Conservation (phyloP, 2,888 invertebrate species). For the Xanthorhoe designata region DNA sequence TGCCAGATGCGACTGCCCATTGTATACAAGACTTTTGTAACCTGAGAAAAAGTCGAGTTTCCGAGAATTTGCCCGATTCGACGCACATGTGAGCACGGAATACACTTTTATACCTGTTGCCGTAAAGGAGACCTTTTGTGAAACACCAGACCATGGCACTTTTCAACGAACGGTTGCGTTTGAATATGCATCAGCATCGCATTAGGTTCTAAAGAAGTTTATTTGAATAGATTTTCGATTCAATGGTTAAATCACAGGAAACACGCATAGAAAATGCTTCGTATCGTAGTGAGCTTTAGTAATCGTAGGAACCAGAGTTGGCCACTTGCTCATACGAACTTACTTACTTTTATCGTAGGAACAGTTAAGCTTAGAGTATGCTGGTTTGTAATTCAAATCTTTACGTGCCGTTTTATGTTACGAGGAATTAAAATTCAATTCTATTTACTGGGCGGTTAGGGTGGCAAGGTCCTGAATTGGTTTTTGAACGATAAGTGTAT, state of each 20-base stretch:
- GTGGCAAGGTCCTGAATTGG: conserved; percentile 1
- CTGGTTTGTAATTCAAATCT: conserved; percentile 30
- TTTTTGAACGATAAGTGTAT: neutral
- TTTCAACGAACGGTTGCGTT: conserved; percentile 18
- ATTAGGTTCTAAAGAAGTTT: conserved; percentile 18
- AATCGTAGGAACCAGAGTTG: conserved; percentile 17
- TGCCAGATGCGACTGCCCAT: conserved; percentile 71
- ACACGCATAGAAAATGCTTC: conserved; percentile 19
- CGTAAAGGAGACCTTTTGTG: conserved; percentile 51
- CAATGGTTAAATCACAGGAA: conserved; percentile 35
- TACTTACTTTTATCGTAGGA: too few relatives aligned
- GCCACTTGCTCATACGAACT: too few relatives aligned
- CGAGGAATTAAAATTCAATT: conserved; percentile 28
- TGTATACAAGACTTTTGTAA: conserved; percentile 55
- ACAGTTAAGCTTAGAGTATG: conserved; percentile 22
- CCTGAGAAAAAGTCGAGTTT: conserved; percentile 58
- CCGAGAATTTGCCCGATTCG: conserved; percentile 63
- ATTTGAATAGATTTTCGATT: conserved; percentile 32
- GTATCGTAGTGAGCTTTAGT: conserved; percentile 17
- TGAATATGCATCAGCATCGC: conserved; percentile 29
- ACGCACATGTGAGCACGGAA: conserved; percentile 62
- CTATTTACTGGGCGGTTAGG: conserved; percentile 22
- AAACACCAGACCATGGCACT: conserved; percentile 21
- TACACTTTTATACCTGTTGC: conserved; percentile 63
- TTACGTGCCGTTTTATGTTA: conserved; percentile 27